phyloP scores from a whole-genome alignment of 2,113 vertebrate species.

The Hemibates koningsi region DNA sequence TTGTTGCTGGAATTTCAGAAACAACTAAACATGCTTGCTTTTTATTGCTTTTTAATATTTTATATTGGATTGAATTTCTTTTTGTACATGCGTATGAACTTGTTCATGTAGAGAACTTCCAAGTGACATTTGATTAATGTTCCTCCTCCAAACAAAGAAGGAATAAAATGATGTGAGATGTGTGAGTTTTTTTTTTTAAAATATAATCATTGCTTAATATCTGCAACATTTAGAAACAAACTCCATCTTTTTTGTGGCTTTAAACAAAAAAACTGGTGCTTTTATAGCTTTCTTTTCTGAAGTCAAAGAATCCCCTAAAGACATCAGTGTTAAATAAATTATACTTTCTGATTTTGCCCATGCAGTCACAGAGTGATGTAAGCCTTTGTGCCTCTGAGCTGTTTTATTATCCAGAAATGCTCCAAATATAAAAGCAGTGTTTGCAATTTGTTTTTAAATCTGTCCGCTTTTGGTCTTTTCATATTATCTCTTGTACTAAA shows the following conservation, averaged over 20 bases:
- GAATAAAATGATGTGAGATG: background rate
- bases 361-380: background rate
- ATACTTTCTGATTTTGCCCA: background rate
- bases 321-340: background rate
- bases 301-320: background rate
- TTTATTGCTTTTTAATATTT: background rate
- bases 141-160: background rate
- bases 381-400: background rate
- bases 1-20: background rate
- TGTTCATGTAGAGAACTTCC: background rate
- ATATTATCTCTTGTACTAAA: background rate
- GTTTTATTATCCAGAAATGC: background rate
- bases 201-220: background rate
- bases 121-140: background rate
- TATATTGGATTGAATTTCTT: background rate
- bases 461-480: background rate
- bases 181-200: rapidly evolving
- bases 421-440: background rate
- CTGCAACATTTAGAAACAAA: background rate
- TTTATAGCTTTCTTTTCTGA: background rate
- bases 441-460: background rate
- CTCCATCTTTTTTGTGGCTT: background rate
- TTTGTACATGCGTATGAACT: background rate
- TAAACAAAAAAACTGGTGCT: background rate
- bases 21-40: background rate